Conservation (phyloP, 2,797 vertebrate species). For the Miichthys miiuy region DNA sequence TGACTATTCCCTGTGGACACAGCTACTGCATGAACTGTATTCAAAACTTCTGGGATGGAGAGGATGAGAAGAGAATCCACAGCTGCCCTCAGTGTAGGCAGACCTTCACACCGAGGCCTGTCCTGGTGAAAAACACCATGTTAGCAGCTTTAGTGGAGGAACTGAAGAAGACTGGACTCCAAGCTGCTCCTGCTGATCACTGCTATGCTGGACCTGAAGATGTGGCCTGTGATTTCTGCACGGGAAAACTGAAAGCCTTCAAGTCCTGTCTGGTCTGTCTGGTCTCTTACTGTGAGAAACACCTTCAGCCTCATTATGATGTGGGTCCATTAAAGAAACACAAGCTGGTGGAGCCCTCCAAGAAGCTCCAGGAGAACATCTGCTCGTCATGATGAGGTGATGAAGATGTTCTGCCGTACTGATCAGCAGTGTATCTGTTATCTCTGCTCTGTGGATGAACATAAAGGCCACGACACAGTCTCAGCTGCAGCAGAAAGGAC, state of each 20-base stretch:
- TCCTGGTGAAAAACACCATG: background rate
- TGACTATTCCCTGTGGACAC: conserved; percentile 9
- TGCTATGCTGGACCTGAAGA: background rate
- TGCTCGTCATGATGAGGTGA: conserved; percentile 26
- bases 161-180: no score
- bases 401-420: background rate
- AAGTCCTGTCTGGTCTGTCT: background rate
- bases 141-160: no score
- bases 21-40: conserved; percentile 27
- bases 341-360: no score
- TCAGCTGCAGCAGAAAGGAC: conserved; percentile 10
- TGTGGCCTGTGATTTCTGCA: background rate
- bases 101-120: background rate
- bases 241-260: background rate
- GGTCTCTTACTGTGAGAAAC: background rate
- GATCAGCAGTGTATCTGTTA: background rate
- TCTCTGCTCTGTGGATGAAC: background rate
- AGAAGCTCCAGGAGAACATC: background rate
- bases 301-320: no score
- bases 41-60: background rate
- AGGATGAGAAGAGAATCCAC: background rate
- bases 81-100: conserved; percentile 18
- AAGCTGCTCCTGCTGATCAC: no score
- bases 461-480: conserved; percentile 20
- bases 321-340: no score